phyloP scores from a whole-genome alignment of 2,888 invertebrate genomes.

The Terebella lapidaria region DNA sequence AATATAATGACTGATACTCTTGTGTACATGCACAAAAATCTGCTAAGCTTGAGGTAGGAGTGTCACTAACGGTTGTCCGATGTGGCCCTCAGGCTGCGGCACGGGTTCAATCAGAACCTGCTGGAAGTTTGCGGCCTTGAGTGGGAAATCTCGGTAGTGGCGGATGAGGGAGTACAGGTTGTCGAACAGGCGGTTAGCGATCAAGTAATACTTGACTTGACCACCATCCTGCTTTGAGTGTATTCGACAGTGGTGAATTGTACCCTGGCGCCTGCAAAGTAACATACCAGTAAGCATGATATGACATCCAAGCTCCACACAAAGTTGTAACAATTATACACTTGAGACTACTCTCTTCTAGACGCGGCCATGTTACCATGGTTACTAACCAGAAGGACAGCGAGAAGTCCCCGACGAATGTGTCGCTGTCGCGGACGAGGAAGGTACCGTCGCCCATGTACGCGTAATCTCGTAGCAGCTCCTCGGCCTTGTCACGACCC shows the following conservation, averaged over 20 bases:
- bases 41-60: background rate
- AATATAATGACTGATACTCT: no score
- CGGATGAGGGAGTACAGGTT: slow-evolving; percentile 86
- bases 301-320: no score
- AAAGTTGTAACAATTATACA: no score
- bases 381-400: slow-evolving; percentile 76
- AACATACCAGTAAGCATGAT: no score
- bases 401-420: slow-evolving; percentile 93
- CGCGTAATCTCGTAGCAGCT: slow-evolving; percentile 68
- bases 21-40: background rate
- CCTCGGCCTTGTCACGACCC: slow-evolving; percentile 64
- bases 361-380: no score
- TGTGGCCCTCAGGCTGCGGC: slow-evolving; percentile 90
- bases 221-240: slow-evolving; percentile 78
- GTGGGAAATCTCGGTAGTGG: slow-evolving; percentile 78
- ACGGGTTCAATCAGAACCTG: slow-evolving; percentile 85
- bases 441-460: slow-evolving; percentile 87
- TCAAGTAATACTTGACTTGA: slow-evolving; percentile 81
- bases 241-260: slow-evolving; percentile 88
- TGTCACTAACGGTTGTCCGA: slow-evolving; percentile 66
- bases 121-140: slow-evolving; percentile 83
- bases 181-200: slow-evolving; percentile 82
- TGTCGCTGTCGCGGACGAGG: slow-evolving; percentile 86
- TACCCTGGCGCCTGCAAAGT: slow-evolving; percentile 62
- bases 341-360: no score